phyloP scores from a whole-genome alignment of 37 sponge, comb jelly and placozoan genomes.

The Petrosia ficiformis region DNA sequence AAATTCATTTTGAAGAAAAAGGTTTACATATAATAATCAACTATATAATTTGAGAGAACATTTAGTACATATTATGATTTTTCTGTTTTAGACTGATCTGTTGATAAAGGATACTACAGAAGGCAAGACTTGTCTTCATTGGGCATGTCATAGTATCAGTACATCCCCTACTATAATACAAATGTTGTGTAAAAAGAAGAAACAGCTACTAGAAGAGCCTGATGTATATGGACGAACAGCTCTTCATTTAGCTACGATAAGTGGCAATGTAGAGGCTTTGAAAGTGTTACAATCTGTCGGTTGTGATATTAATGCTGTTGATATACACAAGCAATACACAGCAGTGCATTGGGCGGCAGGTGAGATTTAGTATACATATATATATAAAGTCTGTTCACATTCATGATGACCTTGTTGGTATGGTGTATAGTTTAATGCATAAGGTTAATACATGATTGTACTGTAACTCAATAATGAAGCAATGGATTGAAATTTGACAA shows the following conservation, averaged over 20 bases:
- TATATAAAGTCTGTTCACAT: no score
- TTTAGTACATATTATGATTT: not conserved
- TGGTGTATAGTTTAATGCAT: no score
- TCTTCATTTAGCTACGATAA: conserved; percentile 37
- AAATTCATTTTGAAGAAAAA: conserved; percentile 72
- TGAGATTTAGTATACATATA: conserved; percentile 1
- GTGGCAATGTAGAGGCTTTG: conserved; percentile 38
- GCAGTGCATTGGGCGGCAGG: conserved; percentile 73
- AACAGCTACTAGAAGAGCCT: conserved; percentile 22
- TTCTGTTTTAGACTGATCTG: conserved; percentile 25
- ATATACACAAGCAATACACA: conserved; percentile 36
- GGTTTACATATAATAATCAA: conserved; percentile 42
- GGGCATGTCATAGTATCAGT: conserved; percentile 47
- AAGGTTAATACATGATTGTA: no score
- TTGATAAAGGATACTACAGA: conserved; percentile 35
- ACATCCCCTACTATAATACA: conserved; percentile 24
- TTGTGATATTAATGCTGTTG: conserved; percentile 27
- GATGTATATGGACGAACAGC: conserved; percentile 50
- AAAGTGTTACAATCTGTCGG: conserved; percentile 30
- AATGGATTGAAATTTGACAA: no score
- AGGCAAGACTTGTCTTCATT: conserved; percentile 66
- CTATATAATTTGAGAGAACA: not conserved
- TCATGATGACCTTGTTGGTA: no score
- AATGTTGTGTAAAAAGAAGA: conserved; percentile 40
- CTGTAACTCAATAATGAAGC: no score